Base-by-base conservation (phyloP, 2,113 vertebrate genomes). In the Leucopternis melanops region DNA sequence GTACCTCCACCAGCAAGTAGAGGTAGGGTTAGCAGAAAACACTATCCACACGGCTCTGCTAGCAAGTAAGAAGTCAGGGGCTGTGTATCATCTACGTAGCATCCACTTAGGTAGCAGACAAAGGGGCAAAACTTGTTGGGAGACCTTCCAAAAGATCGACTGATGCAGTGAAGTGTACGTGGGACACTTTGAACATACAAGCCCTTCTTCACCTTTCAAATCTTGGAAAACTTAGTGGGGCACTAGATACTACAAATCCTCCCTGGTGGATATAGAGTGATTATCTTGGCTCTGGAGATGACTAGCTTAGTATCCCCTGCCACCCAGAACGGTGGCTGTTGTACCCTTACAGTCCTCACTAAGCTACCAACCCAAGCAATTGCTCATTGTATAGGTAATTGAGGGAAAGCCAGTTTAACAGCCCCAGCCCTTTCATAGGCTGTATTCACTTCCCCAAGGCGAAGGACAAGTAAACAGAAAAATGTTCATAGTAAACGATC, bases 401-500 rank as follows among this genome's bases (percentile, higher is more conserved):
- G 36, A 72, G 12, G 42, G 38, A 54, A 81, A 12, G 27, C 13
- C 61, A 38, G 31, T 57, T 47, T 0, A 42, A 21, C 7, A 57
- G 31, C 27, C 36, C 32, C 45, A 29, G 27, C 19, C 36, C 34
- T 27, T 49, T 58, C 10, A 38, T 18, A 55, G 26, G 54, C 34
- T 70, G 8, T 14, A 11, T 55, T 66, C 78, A 40, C 42, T 34
- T 80, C 40, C 49, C 49, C 8, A 3, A 70, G 49, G 58, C 3
- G 0, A 65, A 66, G 62, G 67, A 34, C 40, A 49, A 63, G 25
- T 11, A 31, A 83, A 40, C 19, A 25, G 5, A 62, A 44, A 52
- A 84, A 84, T 0, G 4, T 6, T 13, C 6, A 5, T 2, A 45
- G 36, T 8, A 58, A 62, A 15, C 0, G 0, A 63, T 20, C 21